These are phyloP conservation scores for Parapsyche elsis DNA, from an alignment of 1,140 invertebrate species.

Conservation along the genomic window DNA sequence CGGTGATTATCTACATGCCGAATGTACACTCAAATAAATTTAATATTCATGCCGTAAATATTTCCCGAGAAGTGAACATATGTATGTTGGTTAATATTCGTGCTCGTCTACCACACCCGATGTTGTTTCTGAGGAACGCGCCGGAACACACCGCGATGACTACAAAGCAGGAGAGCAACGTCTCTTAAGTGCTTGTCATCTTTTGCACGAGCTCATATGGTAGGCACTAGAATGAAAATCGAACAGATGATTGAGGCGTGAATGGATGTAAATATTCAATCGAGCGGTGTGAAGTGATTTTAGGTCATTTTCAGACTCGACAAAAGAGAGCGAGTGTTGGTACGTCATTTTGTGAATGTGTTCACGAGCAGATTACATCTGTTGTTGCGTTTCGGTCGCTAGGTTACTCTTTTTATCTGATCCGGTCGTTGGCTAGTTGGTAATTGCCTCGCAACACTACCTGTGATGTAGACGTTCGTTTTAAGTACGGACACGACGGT, in stretches of 20 bases:
- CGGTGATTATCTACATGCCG: too few relatives aligned
- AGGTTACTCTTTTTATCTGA: slow-evolving; percentile 34
- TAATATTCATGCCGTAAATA: slow-evolving; percentile 34
- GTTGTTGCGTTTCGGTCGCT: slow-evolving; percentile 40
- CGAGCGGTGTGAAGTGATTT: too few relatives aligned
- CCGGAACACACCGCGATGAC: slow-evolving; percentile 24
- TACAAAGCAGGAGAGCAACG: neutral
- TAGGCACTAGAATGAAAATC: too few relatives aligned
- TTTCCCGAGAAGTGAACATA: slow-evolving; percentile 11
- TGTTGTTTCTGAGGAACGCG: slow-evolving; percentile 16
- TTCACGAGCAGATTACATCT: slow-evolving; percentile 21
- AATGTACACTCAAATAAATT: neutral
- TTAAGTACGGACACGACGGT: neutral
- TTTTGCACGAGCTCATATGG: neutral
- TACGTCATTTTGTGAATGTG: neutral
- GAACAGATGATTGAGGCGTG: too few relatives aligned
- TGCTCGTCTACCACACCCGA: neutral
- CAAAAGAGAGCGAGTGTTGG: too few relatives aligned
- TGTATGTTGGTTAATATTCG: slow-evolving; percentile 11
- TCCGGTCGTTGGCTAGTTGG: slow-evolving; percentile 25
- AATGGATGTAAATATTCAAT: too few relatives aligned
- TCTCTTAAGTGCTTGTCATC: neutral
- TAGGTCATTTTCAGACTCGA: too few relatives aligned
- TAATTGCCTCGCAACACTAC: slow-evolving; percentile 31
- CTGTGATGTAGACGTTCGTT: slow-evolving; percentile 22